phyloP scores from a whole-genome alignment of 2,888 invertebrate genomes.

The Drosophila rubida region DNA sequence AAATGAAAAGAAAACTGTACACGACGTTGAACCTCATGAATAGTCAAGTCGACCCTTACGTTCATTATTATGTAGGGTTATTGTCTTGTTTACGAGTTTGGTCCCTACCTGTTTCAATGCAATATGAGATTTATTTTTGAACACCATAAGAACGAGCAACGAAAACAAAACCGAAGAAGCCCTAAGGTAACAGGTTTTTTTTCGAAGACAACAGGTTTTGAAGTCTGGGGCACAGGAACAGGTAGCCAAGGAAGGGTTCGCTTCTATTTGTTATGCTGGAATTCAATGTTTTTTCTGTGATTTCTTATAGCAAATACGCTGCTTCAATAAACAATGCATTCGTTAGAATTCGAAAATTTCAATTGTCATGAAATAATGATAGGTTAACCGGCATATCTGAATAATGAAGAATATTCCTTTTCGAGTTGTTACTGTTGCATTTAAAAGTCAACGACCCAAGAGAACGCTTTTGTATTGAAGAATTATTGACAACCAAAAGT shows the following conservation, averaged over 20 bases:
- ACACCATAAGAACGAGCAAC: slow-evolving; percentile 48
- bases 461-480: background rate
- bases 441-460: slow-evolving; percentile 5
- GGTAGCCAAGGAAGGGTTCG: slow-evolving; percentile 51
- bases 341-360: background rate
- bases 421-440: background rate
- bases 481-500: background rate
- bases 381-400: background rate
- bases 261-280: slow-evolving; percentile 49
- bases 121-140: slow-evolving; percentile 69
- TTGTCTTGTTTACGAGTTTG: slow-evolving; percentile 37
- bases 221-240: slow-evolving; percentile 53
- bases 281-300: slow-evolving; percentile 33
- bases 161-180: slow-evolving; percentile 58
- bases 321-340: background rate
- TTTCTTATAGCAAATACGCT: slow-evolving; percentile 5
- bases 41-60: slow-evolving; percentile 23
- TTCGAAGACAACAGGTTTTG: slow-evolving; percentile 63
- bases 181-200: slow-evolving; percentile 64
- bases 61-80: slow-evolving; percentile 27
- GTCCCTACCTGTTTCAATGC: slow-evolving; percentile 69
- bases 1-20: slow-evolving; percentile 9
- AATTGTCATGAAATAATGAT: slow-evolving; percentile 3
- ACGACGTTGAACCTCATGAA: slow-evolving; percentile 21
- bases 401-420: slow-evolving; percentile 3